These are phyloP conservation scores for Neosilurus mollespiculum DNA, from an alignment of 2,797 vertebrate genomes.

Conservation along the genomic window DNA sequence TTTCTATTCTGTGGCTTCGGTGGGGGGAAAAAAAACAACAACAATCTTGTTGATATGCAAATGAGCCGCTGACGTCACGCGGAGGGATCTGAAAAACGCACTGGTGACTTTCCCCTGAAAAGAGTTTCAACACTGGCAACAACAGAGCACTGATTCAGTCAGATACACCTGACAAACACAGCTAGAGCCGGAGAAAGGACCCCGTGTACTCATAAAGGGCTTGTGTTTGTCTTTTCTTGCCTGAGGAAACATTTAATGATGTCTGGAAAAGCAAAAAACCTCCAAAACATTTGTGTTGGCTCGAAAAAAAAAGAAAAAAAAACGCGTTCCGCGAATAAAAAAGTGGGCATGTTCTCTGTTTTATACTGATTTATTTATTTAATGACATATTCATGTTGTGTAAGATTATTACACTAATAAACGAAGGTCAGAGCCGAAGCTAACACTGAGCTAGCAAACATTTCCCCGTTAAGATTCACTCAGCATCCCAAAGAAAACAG, in stretches of 20 bases:
- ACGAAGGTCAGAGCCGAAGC: slow-evolving; percentile 40
- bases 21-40: not conserved
- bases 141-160: not conserved
- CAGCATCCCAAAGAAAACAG: not conserved
- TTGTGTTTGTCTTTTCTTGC: not conserved
- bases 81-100: not conserved
- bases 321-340: not conserved
- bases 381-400: too few species aligned
- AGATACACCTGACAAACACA: not conserved
- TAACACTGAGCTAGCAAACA: slow-evolving; percentile 34
- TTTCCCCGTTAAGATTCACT: slow-evolving; percentile 59
- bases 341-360: not conserved
- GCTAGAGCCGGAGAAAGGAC: not conserved
- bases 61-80: not conserved
- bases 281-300: not conserved
- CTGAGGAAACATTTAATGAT: not conserved
- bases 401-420: not conserved
- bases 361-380: too few species aligned
- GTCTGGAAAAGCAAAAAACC: not conserved
- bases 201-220: not conserved
- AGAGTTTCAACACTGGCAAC: not conserved
- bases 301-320: not conserved
- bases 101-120: not conserved
- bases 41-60: not conserved
- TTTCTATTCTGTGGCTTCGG: not conserved